Conservation (phyloP, 2,797 vertebrate genomes). For the Sebastes miniatus region DNA sequence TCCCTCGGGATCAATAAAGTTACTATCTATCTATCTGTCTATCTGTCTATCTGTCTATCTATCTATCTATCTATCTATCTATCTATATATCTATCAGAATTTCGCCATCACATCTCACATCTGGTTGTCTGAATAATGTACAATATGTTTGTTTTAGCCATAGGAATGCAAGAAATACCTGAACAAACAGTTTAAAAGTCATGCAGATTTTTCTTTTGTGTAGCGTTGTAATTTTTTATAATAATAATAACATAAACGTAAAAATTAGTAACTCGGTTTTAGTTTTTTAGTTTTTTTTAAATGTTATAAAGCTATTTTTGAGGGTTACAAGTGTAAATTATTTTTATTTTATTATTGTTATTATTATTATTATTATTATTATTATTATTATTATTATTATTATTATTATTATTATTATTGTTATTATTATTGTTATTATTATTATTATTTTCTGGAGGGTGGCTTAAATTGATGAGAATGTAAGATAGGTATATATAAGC, state of each 20-base stretch:
- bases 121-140: background rate
- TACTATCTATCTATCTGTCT: too few relatives aligned
- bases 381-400: background rate
- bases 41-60: too few relatives aligned
- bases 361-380: background rate
- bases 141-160: background rate
- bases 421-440: too few relatives aligned
- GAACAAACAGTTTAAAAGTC: background rate
- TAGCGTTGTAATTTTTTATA: too few relatives aligned
- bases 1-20: too few relatives aligned
- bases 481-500: background rate
- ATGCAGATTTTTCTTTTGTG: background rate
- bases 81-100: too few relatives aligned
- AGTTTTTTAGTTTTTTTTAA: fast-evolving
- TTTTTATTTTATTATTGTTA: background rate
- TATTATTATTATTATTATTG: background rate
- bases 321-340: background rate
- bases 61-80: too few relatives aligned
- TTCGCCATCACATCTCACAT: background rate
- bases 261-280: background rate
- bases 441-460: background rate
- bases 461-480: too few relatives aligned
- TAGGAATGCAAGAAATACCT: background rate
- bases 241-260: background rate
- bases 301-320: too few relatives aligned